phyloP scores from a whole-genome alignment of 64 coral and sea anemone genomes.

The Exaiptasia diaphana region DNA sequence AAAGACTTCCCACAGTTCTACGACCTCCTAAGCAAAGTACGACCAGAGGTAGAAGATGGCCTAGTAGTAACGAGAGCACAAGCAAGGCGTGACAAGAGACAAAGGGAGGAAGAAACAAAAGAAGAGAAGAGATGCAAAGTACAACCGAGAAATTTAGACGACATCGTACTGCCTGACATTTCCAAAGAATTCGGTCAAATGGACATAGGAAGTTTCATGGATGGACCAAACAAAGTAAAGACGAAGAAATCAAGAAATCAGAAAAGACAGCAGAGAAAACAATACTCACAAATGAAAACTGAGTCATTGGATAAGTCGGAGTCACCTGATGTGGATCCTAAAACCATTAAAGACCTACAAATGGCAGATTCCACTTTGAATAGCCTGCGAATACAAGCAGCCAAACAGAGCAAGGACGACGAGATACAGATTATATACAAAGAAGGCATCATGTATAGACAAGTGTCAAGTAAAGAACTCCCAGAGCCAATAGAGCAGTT shows the following conservation, averaged over 20 bases:
- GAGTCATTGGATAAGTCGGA: background rate
- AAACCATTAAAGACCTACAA: background rate
- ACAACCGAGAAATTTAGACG: background rate
- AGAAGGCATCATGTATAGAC: background rate
- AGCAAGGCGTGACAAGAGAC: background rate
- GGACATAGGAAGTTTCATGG: background rate
- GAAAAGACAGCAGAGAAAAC: background rate
- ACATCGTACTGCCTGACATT: background rate
- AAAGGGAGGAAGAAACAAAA: slow-evolving; percentile 10
- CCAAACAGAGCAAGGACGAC: background rate
- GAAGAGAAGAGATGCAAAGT: background rate
- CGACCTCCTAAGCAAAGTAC: background rate
- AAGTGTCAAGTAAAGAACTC: background rate
- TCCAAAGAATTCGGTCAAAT: background rate
- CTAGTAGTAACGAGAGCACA: background rate
- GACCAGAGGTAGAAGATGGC: background rate
- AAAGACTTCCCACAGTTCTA: background rate
- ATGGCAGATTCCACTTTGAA: background rate
- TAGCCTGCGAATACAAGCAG: background rate
- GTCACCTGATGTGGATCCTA: background rate
- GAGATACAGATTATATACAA: background rate
- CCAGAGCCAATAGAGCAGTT: background rate
- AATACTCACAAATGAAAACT: background rate
- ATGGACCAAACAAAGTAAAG: background rate
- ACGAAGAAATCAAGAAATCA: background rate